Base-by-base conservation (phyloP, 2,797 vertebrate species). In the Pangasius djambal region DNA sequence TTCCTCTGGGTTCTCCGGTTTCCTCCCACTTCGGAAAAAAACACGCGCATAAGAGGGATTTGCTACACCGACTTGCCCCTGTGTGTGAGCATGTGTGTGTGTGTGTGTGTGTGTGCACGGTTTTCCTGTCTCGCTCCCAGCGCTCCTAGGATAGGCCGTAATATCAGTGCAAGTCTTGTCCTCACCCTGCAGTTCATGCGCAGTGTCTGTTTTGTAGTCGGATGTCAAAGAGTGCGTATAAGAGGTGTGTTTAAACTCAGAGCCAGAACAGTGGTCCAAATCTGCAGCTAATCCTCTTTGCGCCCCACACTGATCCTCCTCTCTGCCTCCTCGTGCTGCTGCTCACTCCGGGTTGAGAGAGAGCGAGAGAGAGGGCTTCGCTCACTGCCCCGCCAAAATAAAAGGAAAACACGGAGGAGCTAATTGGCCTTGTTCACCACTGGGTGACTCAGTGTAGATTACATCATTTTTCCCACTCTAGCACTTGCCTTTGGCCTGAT, bases 201-300 rank as follows among this genome's bases (percentile, higher is more conserved):
- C 10, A 12, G 28, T 16, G 44, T 25, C 40, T 72, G 65, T 59
- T 40, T 75, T 67, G 40, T 70, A 52, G 44, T 50, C 5, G 9
- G 83, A 50, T 4, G 18, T 50, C n/a, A 69, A 48, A 67, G 20
- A 63, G 50, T 72, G 52, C 31, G 75, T 28, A 15, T 20, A 37
- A 37, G 82, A 28, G 48, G 82, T 81, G 48, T 61, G 48, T 79
- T 88, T 69, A 86, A 48, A 52, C 37, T 48, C 82, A 69, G 28
- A 92, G 92, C 88, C 91, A 92, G 89, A 91, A 90, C 90, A 22
- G n/a, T 67, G 83, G 93, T 90, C 89, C 91, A 92, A 94, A 94
- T 92, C 95, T 95, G 88, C 91, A 86, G 88, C 75, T 93, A 95
- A 94, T 94, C 94, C 92, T 93, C 93, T 94, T 94, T 93, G 81